Base-by-base conservation (phyloP, 2,797 vertebrate species). In the Sebastolobus altivelis region DNA sequence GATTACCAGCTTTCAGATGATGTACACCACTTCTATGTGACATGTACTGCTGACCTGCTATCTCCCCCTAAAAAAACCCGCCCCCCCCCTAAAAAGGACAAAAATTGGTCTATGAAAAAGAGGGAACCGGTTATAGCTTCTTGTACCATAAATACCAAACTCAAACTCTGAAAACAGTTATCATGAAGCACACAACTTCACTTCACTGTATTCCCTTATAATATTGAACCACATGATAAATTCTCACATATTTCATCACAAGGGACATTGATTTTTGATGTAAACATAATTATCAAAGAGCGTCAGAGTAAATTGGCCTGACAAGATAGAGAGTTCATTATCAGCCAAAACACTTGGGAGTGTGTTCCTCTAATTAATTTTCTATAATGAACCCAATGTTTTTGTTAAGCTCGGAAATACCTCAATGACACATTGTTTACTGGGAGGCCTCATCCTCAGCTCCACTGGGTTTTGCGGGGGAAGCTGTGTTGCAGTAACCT, bases 301-400 rank as follows among this genome's bases (percentile, higher is more conserved):
- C 84, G 79, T 90, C 87, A 84, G 88, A 92, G 86, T 93, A 93
- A 94, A 93, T 92, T 94, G 93, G 91, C 91, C 91, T 93, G 90
- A 95, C 89, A 93, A 94, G 93, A 95, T 89, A 93, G 89, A 92
- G 89, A 94, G 94, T 96, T 96, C 94, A 96, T 96, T 95, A 96
- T 96, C 94, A 95, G 92, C 91, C 90, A 94, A 95, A 95, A 90
- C 94, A 94, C 95, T 95, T 90, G 95, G 95, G 94, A 95, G 90
- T 92, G 92, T 90, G 89, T 92, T 92, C 89, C 89, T 94, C 93
- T 95, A 96, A 96, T 96, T 96, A 95, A 96, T 95, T 94, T 94
- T 93, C 93, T 90, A 92, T 96, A 95, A 95, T 95, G 94, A 95
- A 94, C 88, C 81, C 88, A 62, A 85, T 94, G 89, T 95, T 95